Conservation (phyloP, 2,888 invertebrate genomes). For the Timema podura region DNA sequence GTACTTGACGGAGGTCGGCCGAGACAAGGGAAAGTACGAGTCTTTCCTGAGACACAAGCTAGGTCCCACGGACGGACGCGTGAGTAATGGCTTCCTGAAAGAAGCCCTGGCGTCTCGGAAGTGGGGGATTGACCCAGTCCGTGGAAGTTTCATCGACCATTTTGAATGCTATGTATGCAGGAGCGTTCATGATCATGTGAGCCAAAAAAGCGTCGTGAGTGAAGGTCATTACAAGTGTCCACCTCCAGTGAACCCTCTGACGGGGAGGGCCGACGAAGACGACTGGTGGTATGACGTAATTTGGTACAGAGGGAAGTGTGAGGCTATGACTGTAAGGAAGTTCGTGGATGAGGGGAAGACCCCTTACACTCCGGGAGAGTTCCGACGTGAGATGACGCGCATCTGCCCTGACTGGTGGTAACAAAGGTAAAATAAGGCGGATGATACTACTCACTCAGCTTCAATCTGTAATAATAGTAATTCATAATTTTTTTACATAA, state of each 20-base stretch:
- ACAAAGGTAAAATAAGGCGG: too few relatives aligned
- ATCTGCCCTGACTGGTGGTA: too few relatives aligned
- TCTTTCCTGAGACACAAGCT: constrained; percentile 65
- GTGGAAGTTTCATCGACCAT: constrained; percentile 50
- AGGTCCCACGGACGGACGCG: constrained; percentile 40
- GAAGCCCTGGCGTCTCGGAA: constrained; percentile 47
- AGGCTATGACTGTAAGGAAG: constrained; percentile 43
- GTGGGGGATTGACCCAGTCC: constrained; percentile 43
- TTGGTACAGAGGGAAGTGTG: constrained; percentile 47
- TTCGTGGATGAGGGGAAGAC: constrained; percentile 30
- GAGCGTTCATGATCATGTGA: constrained; percentile 42
- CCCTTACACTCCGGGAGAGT: constrained; percentile 19
- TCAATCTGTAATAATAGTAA: too few relatives aligned
- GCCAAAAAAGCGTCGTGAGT: constrained; percentile 39
- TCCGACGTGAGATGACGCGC: not conserved
- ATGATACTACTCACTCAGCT: too few relatives aligned
- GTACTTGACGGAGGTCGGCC: constrained; percentile 53
- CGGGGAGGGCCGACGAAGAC: constrained; percentile 35
- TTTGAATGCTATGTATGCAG: constrained; percentile 71
- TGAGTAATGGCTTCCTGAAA: constrained; percentile 46
- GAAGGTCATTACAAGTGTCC: constrained; percentile 51
- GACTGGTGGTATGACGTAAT: constrained; percentile 48
- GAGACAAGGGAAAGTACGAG: constrained; percentile 60
- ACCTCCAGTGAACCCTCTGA: constrained; percentile 43
- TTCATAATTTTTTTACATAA: too few relatives aligned